Conservation (phyloP, 2,113 vertebrate species). For the Platysternon megacephalum region DNA sequence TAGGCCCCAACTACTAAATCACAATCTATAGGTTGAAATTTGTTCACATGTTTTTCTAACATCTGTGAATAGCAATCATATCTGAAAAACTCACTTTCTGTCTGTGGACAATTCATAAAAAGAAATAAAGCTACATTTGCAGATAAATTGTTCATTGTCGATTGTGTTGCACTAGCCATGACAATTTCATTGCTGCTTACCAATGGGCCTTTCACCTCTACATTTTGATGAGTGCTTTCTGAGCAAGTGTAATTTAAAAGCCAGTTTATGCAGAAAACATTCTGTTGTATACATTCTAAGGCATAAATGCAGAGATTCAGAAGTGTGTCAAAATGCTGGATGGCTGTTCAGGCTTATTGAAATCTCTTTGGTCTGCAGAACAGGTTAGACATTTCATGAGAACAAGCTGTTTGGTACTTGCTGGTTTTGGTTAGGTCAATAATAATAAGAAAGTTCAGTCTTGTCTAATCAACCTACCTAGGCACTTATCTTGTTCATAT, state of each 20-base stretch:
- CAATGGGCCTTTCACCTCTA: background rate
- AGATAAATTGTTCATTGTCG: background rate
- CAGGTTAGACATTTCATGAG: background rate
- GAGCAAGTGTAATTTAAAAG: background rate
- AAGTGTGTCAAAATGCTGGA: background rate
- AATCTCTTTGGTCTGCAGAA: background rate
- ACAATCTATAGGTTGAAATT: background rate
- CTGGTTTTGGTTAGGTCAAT: background rate
- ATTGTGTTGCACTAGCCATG: background rate
- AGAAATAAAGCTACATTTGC: background rate
- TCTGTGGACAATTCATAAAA: background rate
- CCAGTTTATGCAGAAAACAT: background rate
- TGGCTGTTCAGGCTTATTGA: conserved; percentile 34
- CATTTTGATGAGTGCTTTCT: background rate
- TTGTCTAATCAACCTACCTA: conserved; percentile 11
- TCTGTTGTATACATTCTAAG: background rate
- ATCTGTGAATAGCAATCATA: background rate
- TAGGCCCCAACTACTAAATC: background rate
- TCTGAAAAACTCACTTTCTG: background rate
- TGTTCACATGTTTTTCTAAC: background rate
- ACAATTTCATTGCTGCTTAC: background rate
- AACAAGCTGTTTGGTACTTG: conserved; percentile 42
- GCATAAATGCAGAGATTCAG: background rate
- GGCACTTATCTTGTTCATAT: background rate
- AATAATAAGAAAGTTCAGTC: background rate